Evolutionary conservation across 2,113 vertebrate species (phyloP).

Genomic region (Melanerpes aurifrons): DNA sequence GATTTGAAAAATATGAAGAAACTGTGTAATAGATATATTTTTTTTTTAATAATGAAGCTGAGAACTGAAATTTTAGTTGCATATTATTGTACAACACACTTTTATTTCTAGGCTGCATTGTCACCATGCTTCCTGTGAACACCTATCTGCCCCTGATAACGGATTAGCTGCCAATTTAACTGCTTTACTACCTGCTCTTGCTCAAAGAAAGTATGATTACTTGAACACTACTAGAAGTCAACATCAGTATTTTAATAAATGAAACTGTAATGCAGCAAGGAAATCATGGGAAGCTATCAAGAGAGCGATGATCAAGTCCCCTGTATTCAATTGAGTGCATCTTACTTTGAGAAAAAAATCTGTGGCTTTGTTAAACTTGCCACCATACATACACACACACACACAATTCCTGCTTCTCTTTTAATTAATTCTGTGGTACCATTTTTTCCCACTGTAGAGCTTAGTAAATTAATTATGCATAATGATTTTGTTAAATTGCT

Average conservation of each 20-base stretch:
- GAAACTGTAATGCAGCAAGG: not conserved
- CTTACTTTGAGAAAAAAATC: not conserved
- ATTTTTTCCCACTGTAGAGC: slow-evolving; percentile 8
- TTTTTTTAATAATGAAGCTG: not conserved
- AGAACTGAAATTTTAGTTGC: not conserved
- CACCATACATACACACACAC: not conserved
- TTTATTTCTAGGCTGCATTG: not conserved
- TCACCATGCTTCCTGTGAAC: not conserved
- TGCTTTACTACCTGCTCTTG: not conserved
- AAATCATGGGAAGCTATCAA: not conserved
- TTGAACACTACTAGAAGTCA: not conserved
- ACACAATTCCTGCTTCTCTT: not conserved
- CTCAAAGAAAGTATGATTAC: not conserved
- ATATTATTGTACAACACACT: not conserved
- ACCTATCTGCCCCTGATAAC: not conserved
- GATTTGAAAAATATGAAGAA: not conserved
- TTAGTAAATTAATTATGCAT: not conserved
- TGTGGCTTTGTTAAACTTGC: not conserved
- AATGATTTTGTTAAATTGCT: not conserved
- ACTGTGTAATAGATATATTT: not conserved
- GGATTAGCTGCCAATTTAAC: not conserved
- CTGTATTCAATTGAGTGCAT: not conserved
- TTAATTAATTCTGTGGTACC: not conserved
- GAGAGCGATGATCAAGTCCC: not conserved
- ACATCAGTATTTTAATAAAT: not conserved